phyloP scores from a whole-genome alignment of 2,797 vertebrate genomes.

The Urocyon cinereoargenteus region DNA sequence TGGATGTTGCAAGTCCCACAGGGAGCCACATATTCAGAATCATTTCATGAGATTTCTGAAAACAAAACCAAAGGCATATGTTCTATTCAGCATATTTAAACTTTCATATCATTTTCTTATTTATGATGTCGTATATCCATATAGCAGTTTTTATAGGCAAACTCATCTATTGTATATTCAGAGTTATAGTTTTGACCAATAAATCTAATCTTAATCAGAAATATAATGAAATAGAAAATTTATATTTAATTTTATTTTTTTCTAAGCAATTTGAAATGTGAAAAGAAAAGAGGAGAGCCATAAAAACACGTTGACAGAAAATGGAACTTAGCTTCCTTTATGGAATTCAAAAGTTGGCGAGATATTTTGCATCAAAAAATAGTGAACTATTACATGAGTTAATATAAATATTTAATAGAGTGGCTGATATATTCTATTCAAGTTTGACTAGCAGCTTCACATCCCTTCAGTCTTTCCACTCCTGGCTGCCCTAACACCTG shows the following conservation, averaged over 20 bases:
- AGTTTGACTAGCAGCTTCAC: neutral
- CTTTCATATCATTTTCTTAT: neutral
- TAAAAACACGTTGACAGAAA: neutral
- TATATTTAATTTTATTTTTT: neutral
- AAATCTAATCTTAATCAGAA: neutral
- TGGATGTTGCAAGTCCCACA: neutral
- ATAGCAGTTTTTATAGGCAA: neutral
- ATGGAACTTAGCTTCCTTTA: neutral
- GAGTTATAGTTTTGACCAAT: neutral
- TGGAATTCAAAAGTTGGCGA: neutral
- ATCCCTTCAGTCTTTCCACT: neutral
- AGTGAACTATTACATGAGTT: neutral
- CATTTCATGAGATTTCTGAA: neutral
- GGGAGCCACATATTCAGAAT: neutral
- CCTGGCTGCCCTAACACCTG: conserved; percentile 53
- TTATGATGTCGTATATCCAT: neutral
- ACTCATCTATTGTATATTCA: neutral
- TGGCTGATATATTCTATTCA: neutral
- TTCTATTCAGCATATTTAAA: neutral
- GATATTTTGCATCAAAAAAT: neutral
- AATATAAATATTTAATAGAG: conserved; percentile 22
- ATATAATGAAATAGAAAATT: neutral
- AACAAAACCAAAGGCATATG: neutral
- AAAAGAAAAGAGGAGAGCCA: neutral
- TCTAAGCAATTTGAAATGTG: neutral